Base-by-base conservation (phyloP, 2,113 vertebrate genomes). In the Turnix velox region DNA sequence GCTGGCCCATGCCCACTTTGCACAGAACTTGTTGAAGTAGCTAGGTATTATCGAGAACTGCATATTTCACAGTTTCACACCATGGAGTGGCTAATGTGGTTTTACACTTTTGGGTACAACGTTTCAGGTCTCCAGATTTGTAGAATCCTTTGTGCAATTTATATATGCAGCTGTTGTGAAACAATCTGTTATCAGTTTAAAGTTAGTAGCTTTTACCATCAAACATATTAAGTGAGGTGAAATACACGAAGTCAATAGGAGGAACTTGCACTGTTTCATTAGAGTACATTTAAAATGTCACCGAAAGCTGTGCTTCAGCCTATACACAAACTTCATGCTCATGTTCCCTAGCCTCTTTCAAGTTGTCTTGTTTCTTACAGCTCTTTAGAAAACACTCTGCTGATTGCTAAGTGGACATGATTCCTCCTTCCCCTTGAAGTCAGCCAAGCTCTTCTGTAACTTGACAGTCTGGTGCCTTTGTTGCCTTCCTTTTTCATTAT, bases 81-180 rank as follows among this genome's bases (percentile, higher is more conserved):
- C 18, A 24, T 39, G 18, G 8, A 66, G n/a, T n/a, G 35, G 9
- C 30, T 74, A 0, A 0, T 12, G 5, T 59, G 14, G 24, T 51
- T 15, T 27, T 46, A 3, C 4, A 40, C 10, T 37, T 57, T 30
- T 18, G 37, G 57, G 23, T n/a, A 39, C 30, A 33, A 52, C 23
- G 20, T 49, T 67, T 13, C 45, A 71, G 52, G 66, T 63, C 40
- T 28, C 20, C 51, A 24, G 23, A 59, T 68, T 22, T 51, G 28
- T 58, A 23, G 33, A 58, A 35, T 74, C 37, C 13, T 7, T 1
- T 5, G 5, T 67, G 35, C 27, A 31, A 16, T 54, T 66, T 24
- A 35, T 45, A 8, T 35, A 17, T 28, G n/a, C 78, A 45, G 11
- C 28, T 79, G 28, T 52, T 57, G 8, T 35, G 25, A 75, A 20